phyloP scores from a whole-genome alignment of 2,797 vertebrate species.

The Oreonectes daqikongensis region DNA sequence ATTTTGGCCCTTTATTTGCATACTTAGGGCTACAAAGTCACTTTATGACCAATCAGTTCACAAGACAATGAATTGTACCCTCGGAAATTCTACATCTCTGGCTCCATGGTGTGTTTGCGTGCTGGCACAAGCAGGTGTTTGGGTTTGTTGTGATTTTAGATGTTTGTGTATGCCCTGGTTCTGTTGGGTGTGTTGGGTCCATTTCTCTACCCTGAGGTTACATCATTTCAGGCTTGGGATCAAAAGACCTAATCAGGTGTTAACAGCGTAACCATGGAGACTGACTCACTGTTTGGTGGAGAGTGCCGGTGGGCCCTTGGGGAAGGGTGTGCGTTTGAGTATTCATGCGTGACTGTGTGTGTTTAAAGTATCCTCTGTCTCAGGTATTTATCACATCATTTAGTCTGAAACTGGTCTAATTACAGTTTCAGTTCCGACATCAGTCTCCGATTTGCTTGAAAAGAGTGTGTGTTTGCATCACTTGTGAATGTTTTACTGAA shows the following conservation, averaged over 20 bases:
- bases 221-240: conserved; percentile 62
- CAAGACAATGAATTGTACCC: too few species aligned
- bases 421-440: conserved; percentile 14
- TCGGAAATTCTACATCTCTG: conserved; percentile 19
- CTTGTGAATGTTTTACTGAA: conserved; percentile 13
- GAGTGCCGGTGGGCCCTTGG: conserved; percentile 52
- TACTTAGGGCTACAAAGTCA: too few species aligned
- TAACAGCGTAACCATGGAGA: conserved; percentile 61
- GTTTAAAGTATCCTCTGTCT: conserved; percentile 53
- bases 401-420: conserved; percentile 17
- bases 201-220: conserved; percentile 52
- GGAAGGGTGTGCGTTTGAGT: conserved; percentile 52
- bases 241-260: conserved; percentile 66
- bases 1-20: too few species aligned
- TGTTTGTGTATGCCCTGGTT: conserved; percentile 20
- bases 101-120: conserved; percentile 1
- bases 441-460: neutral
- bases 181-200: conserved; percentile 53
- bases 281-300: conserved; percentile 56
- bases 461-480: conserved; percentile 52
- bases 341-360: conserved; percentile 36
- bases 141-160: conserved; percentile 28
- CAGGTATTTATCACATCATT: conserved; percentile 33
- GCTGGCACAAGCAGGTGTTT: conserved; percentile 6
- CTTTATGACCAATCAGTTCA: too few species aligned